Conservation (phyloP, 2,113 vertebrate genomes). For the Diphyllodes magnificus region DNA sequence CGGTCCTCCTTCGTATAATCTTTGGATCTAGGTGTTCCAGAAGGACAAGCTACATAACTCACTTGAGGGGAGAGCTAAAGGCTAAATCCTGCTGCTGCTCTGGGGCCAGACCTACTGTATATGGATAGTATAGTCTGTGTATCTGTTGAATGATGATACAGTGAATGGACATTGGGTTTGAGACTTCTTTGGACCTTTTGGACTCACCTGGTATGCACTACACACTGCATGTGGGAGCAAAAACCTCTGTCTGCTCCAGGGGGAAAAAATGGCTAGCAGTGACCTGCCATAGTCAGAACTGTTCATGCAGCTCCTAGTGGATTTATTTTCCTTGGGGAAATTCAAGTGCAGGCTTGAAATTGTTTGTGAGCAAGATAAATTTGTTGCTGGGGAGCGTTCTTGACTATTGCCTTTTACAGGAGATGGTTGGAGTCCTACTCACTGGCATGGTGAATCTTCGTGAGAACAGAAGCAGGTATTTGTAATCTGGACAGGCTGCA, state of each 20-base stretch:
- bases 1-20: background rate
- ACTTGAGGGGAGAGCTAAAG: background rate
- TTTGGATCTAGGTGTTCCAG: background rate
- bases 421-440: background rate
- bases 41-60: background rate
- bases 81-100: background rate
- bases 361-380: background rate
- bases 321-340: conserved; percentile 6
- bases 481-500: background rate
- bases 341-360: conserved; percentile 29
- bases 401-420: background rate
- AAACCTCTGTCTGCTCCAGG: background rate
- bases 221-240: background rate
- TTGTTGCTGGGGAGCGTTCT: background rate
- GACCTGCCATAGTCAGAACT: background rate
- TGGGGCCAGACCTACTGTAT: background rate
- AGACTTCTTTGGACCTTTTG: background rate
- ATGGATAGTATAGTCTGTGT: background rate
- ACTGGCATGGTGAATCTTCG: background rate
- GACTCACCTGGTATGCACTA: background rate
- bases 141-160: background rate
- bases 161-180: background rate
- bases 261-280: background rate
- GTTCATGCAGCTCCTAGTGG: background rate
- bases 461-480: background rate